Base-by-base conservation (phyloP, 2,797 vertebrate species). In the Garrulus glandarius region DNA sequence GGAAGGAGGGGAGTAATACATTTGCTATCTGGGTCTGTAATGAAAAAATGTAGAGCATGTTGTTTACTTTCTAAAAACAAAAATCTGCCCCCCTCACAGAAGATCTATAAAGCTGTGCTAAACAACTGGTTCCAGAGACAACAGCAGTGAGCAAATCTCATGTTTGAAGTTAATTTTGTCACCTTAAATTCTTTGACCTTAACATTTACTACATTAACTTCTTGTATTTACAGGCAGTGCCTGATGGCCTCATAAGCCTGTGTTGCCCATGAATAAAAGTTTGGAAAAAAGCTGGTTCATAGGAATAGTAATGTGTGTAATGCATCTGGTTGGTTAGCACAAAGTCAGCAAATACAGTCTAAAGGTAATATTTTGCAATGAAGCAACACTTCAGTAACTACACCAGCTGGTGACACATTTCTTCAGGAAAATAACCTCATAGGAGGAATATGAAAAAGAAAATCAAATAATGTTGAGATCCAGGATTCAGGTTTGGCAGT, bases 161-260 rank as follows among this genome's bases (percentile, higher is more conserved):
- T 53, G 32, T 74, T 92, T 50, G 76, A 83, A 75, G 53, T 85
- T 10, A 80, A 71, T 87, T 95, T 77, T 91, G 79, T 92, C 64
- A 69, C 84, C 22, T 92, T 82, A 89, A 86, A 74, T 85, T 67
- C 50, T 91, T 94, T 87, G 78, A 77, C 91, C 64, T 67, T 74
- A 83, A 36, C 17, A 9, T 83, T 80, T 84, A 80, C 43, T 88
- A 44, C 50, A 8, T 83, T 78, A 60, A 77, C 49, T 93, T 93
- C 68, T 81, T 85, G 37, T 80, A 32, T 85, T 75, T 78, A 44
- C 30, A 68, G 59, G 55, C 59, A 63, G 13, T 72, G 43, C 49
- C 52, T 87, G 41, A 30, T 59, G 64, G 79, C 60, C 29, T 90
- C 3, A 0, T 64, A 34, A 69, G 36, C 30, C 36, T 67, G 34